Percentiles rank a stretch among this genome's conserved stretches.
Conservation (phyloP, 2,797 vertebrate species). For the Manis crassicaudata region DNA sequence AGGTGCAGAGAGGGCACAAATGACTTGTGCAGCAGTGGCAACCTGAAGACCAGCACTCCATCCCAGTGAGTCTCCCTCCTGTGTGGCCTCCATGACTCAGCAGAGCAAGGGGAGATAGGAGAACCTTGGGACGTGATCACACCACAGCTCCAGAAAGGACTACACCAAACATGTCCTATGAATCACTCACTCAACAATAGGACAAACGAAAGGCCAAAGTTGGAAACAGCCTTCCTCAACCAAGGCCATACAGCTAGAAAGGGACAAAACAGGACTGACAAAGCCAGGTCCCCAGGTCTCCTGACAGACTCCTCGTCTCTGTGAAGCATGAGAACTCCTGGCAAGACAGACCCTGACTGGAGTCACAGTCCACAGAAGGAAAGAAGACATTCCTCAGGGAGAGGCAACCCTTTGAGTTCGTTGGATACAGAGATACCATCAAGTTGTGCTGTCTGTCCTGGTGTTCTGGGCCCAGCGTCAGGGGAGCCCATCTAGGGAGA, state of each 20-base stretch:
- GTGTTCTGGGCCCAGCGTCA: not conserved
- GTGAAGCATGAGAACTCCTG: not conserved
- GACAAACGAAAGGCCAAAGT: not conserved
- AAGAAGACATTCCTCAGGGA: not conserved
- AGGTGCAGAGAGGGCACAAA: not conserved
- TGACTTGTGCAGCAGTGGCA: too few species aligned
- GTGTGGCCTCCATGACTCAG: not conserved
- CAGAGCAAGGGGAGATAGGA: not conserved
- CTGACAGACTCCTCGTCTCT: not conserved
- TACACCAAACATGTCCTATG: not conserved
- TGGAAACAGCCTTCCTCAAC: not conserved
- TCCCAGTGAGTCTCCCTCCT: not conserved
- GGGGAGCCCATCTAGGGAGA: not conserved
- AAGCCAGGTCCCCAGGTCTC: not conserved
- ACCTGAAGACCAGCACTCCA: not conserved
- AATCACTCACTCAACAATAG: not conserved
- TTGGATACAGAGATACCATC: not conserved
- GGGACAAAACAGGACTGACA: not conserved
- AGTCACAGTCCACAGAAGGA: not conserved
- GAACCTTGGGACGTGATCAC: not conserved
- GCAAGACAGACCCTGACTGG: not conserved
- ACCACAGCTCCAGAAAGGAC: not conserved
- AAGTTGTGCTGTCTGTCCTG: not conserved
- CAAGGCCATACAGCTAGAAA: not conserved
- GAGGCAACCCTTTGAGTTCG: not conserved